Conservation (phyloP, 2,888 invertebrate genomes). For the Luperina testacea region DNA sequence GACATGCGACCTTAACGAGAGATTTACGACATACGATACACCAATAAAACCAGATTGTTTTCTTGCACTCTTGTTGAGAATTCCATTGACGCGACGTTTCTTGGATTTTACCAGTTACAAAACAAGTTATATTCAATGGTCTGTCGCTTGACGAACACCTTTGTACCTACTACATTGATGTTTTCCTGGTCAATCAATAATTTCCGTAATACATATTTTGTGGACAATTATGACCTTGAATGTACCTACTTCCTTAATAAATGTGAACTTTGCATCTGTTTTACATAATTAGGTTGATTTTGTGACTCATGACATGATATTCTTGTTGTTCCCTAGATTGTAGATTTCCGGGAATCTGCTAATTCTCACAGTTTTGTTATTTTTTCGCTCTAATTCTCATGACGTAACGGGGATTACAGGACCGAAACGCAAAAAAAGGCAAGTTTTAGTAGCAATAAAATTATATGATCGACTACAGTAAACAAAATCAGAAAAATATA, state of each 20-base stretch:
- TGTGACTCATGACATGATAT: neutral
- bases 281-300: slow-evolving; percentile 5
- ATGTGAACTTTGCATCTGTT: neutral
- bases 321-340: neutral
- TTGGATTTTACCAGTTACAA: slow-evolving; percentile 31
- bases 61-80: slow-evolving; percentile 16
- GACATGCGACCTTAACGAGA: neutral
- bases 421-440: too few species aligned
- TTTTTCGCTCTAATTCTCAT: too few species aligned
- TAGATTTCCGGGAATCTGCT: neutral
- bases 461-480: too few species aligned
- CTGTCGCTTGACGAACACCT: slow-evolving; percentile 20
- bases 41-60: slow-evolving; percentile 9
- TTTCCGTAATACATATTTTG: neutral
- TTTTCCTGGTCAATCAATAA: slow-evolving; percentile 18
- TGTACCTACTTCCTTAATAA: slow-evolving; percentile 1
- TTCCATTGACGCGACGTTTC: slow-evolving; percentile 13
- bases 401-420: neutral
- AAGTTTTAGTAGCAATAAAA: too few species aligned
- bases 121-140: slow-evolving; percentile 12
- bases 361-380: too few species aligned
- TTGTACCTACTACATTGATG: neutral
- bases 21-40: slow-evolving; percentile 5
- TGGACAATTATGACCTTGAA: neutral
- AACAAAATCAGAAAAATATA: too few species aligned